Base-by-base conservation (phyloP, 2,888 invertebrate species). In the Dusona sp. region DNA sequence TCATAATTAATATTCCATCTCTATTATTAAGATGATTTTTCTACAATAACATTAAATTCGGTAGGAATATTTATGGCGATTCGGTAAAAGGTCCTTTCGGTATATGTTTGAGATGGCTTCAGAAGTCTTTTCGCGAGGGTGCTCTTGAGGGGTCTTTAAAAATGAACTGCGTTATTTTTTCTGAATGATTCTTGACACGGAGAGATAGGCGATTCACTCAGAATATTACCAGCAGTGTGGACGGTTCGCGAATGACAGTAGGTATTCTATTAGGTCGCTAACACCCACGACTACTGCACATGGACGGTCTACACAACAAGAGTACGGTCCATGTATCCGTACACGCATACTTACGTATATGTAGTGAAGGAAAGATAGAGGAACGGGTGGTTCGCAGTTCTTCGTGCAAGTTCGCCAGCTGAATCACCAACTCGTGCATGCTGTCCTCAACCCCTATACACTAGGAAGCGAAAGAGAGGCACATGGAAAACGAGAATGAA, bases 151-250 rank as follows among this genome's bases (percentile, higher is more conserved):
- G 54, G 82, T 88, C 87, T 87, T 90, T 88, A 90, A 90, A 90
- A 90, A 90, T 90, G 88, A 89, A 91, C 91, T 89, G 89, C 88
- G 86, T 88, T 86, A 88, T 90, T 90, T 48, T 90, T 89, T 88
- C 88, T 85, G 89, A 88, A 78, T 70, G 84, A 67, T 87, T 87
- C 87, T 85, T 68, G 79, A 86, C 54, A 72, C 48, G 51, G 68
- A 38, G 61, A 74, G 74, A 42, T 29, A 61, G 38, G 65, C 61
- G 54, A 25, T 19, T 48, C 13, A 65, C 54, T 48, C 65, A 65
- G 61, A 83, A 83, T 83, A 83, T 83, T 67, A 68, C 83, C 61
- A 42, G 48, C 38, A 42, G 51, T 33, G 61, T 36, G 65, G 45
- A 74, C 64, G 77, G 25, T 64, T 51, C 77, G 57, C 84, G 51